Base-by-base conservation (phyloP, 1,140 invertebrate genomes). In the Eurosta solidaginis region DNA sequence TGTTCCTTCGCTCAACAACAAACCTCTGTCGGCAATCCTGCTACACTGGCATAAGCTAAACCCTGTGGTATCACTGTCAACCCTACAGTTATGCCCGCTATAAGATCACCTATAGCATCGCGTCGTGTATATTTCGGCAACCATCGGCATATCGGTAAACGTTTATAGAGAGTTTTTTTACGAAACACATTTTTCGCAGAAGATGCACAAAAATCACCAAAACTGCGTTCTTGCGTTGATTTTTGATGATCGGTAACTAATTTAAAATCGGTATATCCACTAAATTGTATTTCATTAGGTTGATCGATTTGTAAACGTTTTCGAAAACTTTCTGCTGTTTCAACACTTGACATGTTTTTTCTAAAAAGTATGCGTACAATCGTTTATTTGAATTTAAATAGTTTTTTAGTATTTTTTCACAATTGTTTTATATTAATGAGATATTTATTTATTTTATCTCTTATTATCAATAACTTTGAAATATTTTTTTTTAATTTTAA, bases 31-130 rank as follows among this genome's bases (percentile, higher is more conserved):
- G 93, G 93, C 80, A 97, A 87, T 22, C 94, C 94, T 25, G 95
- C 96, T 77, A 97, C 93, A 78, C 92, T 93, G 9, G 95, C 92
- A 86, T 97, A 97, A 3, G 96, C 96, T 78, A 97, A 87, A 17
- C 93, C 93, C 82, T 95, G 93, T 17, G 93, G 93, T 79, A 95
- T 94, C 2, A 95, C 93, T 2, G 95, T 97, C 1, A 97, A 89
- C 1, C 95, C 94, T 10, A 96, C 93, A 1, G 96, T 97, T 25
- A 97, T 90, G 36, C 96, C 96, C 14, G 96, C 96, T 40, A 96
- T 91, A 45, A 96, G 84, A 88, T 96, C 94, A 6, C 92, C 91
- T 2, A 93, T 85, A 9, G 91, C 91, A 27, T 90, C 91, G 17
- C 89, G 88, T 9, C 85, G 84, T 59, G 90, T 90, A 85, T 96